Evolutionary conservation across 2,888 invertebrate species (phyloP).

Genomic region (Dermolepida albohirtum): DNA sequence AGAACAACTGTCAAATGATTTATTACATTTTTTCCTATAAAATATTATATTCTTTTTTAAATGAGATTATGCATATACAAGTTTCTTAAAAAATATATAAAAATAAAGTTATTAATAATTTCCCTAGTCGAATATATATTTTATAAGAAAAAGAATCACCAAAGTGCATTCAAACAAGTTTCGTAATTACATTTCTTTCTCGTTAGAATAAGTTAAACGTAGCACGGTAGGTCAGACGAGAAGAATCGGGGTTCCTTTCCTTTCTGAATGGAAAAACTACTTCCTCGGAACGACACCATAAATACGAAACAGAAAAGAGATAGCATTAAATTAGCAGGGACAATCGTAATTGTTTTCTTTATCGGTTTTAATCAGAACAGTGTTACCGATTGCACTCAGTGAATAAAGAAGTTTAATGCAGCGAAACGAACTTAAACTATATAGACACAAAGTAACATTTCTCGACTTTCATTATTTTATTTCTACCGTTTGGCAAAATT

Average conservation of each 20-base stretch:
- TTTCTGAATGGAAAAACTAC: conserved; percentile 4
- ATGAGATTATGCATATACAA: too few species aligned
- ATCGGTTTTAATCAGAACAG: conserved; percentile 19
- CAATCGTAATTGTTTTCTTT: conserved; percentile 33
- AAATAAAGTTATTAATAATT: too few species aligned
- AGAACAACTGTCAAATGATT: too few species aligned
- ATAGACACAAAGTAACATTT: not conserved
- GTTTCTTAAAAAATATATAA: too few species aligned
- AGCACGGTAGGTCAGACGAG: not conserved
- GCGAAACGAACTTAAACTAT: conserved; percentile 1
- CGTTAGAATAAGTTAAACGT: not conserved
- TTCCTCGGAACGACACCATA: conserved; percentile 2
- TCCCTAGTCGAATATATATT: too few species aligned
- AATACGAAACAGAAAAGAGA: conserved; percentile 12
- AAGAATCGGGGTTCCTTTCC: not conserved
- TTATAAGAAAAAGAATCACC: not conserved
- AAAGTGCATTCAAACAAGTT: not conserved
- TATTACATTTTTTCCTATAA: too few species aligned
- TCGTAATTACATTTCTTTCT: conserved; percentile 7
- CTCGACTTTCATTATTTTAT: conserved; percentile 11
- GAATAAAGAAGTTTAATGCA: conserved; percentile 15
- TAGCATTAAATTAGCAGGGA: conserved; percentile 25
- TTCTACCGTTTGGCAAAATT: not conserved
- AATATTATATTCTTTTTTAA: too few species aligned
- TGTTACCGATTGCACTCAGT: conserved; percentile 7